Base-by-base conservation (phyloP, 2,888 invertebrate genomes). In the Tenthredo scrophulariae region DNA sequence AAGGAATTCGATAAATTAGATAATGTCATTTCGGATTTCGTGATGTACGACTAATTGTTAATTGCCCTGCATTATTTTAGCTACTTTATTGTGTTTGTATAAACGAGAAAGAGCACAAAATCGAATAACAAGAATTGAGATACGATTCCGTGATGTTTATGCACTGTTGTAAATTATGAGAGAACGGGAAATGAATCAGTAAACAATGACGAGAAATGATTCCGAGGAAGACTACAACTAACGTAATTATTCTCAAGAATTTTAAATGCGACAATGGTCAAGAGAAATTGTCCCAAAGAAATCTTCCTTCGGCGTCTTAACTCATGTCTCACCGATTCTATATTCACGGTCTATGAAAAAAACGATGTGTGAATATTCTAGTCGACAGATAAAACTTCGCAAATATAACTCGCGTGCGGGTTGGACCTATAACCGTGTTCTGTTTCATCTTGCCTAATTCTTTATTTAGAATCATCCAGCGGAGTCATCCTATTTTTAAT, bases 361-460 rank as follows among this genome's bases (percentile, higher is more conserved):
- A 26, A 13, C 3, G 26, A 72, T 40, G 40, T 72, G n/a, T 40
- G 72, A 46, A 77, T 46, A 77, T 77, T 77, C 22, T 77, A 50
- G 29, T 10, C 58, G 33, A 77, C 15, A 29, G 77, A 6, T 58
- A 15, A 43, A 40, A 26, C 62, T 80, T 80, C 79, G 62, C 79
- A 58, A 80, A 80, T 80, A 80, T 80, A 80, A 15, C 58, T 80
- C n/a, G 58, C 15, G 13, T 54, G 18, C 54, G 37, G 29, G 50
- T 29, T 9, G 50, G 79, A 80, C 62, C 62, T 80, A 40, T 22
- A 29, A 37, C 62, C 33, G 79, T 80, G 22, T 80, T 80, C 22
- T 80, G 29, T 37, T 58, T 80, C 79, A 80, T 62, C 37, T 80
- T 26, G 40, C 62, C 79, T 80, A 80, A n/a, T 80, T 80, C n/a